Evolutionary conservation across 2,797 vertebrate genomes (phyloP), one percentile per base, ranked within the genome.

Genomic region (Gambusia yucatana): DNA sequence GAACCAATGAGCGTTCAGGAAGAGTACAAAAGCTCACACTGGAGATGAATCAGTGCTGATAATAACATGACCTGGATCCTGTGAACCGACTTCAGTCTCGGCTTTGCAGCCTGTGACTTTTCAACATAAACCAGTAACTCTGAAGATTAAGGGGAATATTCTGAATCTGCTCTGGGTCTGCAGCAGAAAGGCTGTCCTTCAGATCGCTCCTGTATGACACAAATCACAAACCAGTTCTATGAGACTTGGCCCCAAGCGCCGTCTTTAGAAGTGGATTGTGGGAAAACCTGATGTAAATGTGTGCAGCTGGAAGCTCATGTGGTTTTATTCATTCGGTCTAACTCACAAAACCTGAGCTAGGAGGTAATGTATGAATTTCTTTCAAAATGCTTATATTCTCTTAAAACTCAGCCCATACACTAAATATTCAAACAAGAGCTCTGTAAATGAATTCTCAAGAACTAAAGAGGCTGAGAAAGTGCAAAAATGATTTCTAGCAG

Each of bases 261-360:
- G 80, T 89, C 90, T 84, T 95, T 86, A 92, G 91, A 94, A 92
- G 89, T 91, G 89, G 89, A 92, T 83, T 91, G 87, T 70, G 87
- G 84, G 84, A 89, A 87, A 93, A 94, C 86, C 77, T 82, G 85
- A 93, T 88, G 91, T 94, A 94, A 95, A 94, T 91, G 90, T 85
- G 83, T 91, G 89, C 94, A 93, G 93, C 91, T 95, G 92, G 81
- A 83, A 79, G 86, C 90, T 96, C 93, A 93, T 93, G 91, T 94
- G 94, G 93, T 95, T 96, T 90, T 84, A 86, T 91, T 95, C 89
- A 93, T 80, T 81, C 75, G 25, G 79, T 75, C 83, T 72, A 25
- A 83, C 82, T 91, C 69, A 33, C 65, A 70, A 69, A 83, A 79
- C 61, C 73, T 77, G 77, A 65, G 67, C 88, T 82, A 86, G 84